Base-by-base conservation (phyloP, 2,797 vertebrate genomes). In the Triplophysa bombifrons region DNA sequence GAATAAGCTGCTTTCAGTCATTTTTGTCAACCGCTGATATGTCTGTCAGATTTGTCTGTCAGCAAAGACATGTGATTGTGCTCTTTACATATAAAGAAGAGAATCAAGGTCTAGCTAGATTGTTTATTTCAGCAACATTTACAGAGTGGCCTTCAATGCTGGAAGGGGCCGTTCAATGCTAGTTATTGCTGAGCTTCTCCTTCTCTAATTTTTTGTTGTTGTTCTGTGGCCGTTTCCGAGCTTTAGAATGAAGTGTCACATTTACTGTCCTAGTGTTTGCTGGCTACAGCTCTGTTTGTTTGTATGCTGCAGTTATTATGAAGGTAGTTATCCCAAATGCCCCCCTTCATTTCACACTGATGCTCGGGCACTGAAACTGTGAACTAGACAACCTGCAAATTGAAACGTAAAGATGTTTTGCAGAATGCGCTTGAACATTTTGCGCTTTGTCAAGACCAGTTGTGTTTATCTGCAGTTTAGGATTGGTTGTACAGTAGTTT, bases 1-100 rank as follows among this genome's bases (percentile, higher is more conserved):
- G 46, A 83, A 50, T 58, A 64, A 85, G 75, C 75, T 72, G 78
- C 71, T 81, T 73, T 84, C 66, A 80, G 69, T 78, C 63, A 74
- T 74, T 68, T 76, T 60, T 80, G 77, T 71, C 71, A 68, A 77
- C 20, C 6, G n/a, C 63, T 78, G 74, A 82, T 70, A 56, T 60
- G 50, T 19, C 55, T 1, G 27, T 60, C 64, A 69, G 78, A 82
- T 78, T 74, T 67, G 58, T 74, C 46, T 20, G 19, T 78, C 68
- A 80, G 78, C 73, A 70, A 55, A 30, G 63, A 44, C 51, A 30
- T 64, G 50, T 56, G 67, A 46, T 46, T 74, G 68, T 66, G 50
- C 34, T 73, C 50, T 66, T 71, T 78, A 78, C 74, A 66, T 44
- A 67, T 63, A 41, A 74, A 61, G 56, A 69, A 41, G 69, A 61